These are phyloP conservation scores for Saimiri boliviensis DNA, from an alignment of 2,113 vertebrate species.

Conservation along the genomic window DNA sequence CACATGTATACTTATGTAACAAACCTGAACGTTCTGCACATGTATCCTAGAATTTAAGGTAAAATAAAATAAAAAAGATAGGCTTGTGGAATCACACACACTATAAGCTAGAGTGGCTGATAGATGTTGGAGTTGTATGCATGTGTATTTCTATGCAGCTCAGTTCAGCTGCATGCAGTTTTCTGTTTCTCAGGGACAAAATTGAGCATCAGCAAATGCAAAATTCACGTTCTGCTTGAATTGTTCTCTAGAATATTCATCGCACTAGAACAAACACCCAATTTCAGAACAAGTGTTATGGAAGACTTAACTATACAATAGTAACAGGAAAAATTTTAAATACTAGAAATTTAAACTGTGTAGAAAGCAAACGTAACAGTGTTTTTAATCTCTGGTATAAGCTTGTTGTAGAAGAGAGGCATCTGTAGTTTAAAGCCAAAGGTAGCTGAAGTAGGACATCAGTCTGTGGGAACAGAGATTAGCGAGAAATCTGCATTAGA, in stretches of 20 bases:
- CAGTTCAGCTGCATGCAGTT: not conserved
- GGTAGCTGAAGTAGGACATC: not conserved
- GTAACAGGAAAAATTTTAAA: not conserved
- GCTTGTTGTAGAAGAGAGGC: not conserved
- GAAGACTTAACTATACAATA: not conserved
- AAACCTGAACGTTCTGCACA: too few species aligned
- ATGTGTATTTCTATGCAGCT: not conserved
- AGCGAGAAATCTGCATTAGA: not conserved
- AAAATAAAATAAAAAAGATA: not conserved
- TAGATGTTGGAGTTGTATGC: not conserved
- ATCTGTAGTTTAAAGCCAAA: not conserved
- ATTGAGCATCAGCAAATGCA: not conserved
- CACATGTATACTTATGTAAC: too few species aligned
- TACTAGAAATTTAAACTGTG: not conserved
- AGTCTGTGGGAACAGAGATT: not conserved
- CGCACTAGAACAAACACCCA: not conserved
- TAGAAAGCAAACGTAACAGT: not conserved
- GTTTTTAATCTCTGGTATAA: not conserved
- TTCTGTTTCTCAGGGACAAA: not conserved
- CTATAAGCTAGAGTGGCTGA: fast-evolving
- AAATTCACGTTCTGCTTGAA: not conserved
- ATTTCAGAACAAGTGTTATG: not conserved
- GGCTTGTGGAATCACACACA: not conserved
- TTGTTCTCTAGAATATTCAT: not conserved
- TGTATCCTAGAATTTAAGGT: too few species aligned